phyloP scores from a whole-genome alignment of 2,113 vertebrate genomes.

The Platysternon megacephalum region DNA sequence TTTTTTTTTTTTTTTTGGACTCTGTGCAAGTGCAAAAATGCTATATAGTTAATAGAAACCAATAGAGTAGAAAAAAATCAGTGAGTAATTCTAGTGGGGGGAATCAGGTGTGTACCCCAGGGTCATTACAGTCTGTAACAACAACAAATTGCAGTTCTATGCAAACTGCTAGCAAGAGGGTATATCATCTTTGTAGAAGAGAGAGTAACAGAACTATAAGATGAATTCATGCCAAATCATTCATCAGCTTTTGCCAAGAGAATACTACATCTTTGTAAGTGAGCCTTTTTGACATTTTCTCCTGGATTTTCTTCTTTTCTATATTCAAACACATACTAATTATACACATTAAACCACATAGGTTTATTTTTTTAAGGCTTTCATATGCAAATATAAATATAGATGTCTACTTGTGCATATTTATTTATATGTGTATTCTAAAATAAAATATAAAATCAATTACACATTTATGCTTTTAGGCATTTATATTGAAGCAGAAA shows the following conservation, averaged over 20 bases:
- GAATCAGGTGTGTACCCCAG: conserved; percentile 74
- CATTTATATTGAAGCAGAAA: conserved; percentile 55
- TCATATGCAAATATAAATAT: conserved; percentile 78
- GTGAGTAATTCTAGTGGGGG: conserved; percentile 61
- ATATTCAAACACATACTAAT: conserved; percentile 76
- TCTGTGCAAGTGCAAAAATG: conserved; percentile 23
- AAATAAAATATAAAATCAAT: conserved; percentile 75
- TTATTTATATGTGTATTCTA: conserved; percentile 66
- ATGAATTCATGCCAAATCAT: conserved; percentile 78
- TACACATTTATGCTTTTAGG: conserved; percentile 64
- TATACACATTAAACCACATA: conserved; percentile 68
- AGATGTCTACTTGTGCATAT: conserved; percentile 64
- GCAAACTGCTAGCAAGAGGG: conserved; percentile 74
- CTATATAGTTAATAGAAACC: conserved; percentile 42
- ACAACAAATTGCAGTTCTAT: conserved; percentile 74
- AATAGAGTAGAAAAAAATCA: background rate
- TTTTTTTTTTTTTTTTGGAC: background rate
- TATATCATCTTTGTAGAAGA: conserved; percentile 67
- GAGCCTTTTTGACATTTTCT: conserved; percentile 81
- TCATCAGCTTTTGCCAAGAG: conserved; percentile 80
- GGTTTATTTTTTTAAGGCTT: conserved; percentile 75
- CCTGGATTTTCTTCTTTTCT: conserved; percentile 75
- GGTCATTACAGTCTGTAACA: conserved; percentile 69
- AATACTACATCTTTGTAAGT: conserved; percentile 81
- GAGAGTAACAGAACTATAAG: conserved; percentile 73